Evolutionary conservation across 92 coral and sea anemone species (phyloP), one percentile per base, ranked within the genome.

Genomic region (Actinostola sp.): DNA sequence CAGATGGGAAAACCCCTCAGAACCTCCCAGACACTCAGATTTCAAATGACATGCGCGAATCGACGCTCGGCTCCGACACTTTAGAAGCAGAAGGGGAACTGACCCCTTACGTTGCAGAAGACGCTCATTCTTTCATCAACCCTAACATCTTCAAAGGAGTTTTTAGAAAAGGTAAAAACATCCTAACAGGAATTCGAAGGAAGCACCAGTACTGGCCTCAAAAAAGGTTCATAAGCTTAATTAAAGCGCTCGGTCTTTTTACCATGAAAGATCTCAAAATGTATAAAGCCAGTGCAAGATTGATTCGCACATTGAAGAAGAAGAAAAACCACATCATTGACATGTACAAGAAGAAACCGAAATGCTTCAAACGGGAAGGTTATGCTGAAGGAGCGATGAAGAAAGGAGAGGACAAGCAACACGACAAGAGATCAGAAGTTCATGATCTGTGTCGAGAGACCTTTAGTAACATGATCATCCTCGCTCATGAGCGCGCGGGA

Each of bases 291-390:
- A 27, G 38, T 38, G 17, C 4, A 9, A 27, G 28, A 30, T 30
- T 57, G 19, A 57, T 57, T 4, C 6, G 36, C 1, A 27, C 10
- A 26, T 20, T 57, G 5, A 8, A 21, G 36, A 25, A 57, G 2
- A 57, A 30, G n/a, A 30, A 57, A 27, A 57, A 57, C 29, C 36
- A 57, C 17, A 26, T 57, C 27, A 57, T 57, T 27, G 63, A 57
- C 39, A 57, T 30, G 1, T 57, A 57, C 39, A 57, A 53, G 11
- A 3, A 27, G 39, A 27, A 8, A 8, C 20, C 20, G 56, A 5
- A 20, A 1, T 53, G 60, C 20, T 11, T 13, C 7, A 28, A 53
- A 21, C 21, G 25, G 7, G 60, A 8, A 48, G 54, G 4, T n/a
- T 13, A 3, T 8, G 54, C 21, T 13, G 54, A 48, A 8, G 12